Percentiles rank a stretch among this genome's conserved stretches.
phyloP scores from a whole-genome alignment of 64 coral and sea anemone genomes.

The Montipora sp. region DNA sequence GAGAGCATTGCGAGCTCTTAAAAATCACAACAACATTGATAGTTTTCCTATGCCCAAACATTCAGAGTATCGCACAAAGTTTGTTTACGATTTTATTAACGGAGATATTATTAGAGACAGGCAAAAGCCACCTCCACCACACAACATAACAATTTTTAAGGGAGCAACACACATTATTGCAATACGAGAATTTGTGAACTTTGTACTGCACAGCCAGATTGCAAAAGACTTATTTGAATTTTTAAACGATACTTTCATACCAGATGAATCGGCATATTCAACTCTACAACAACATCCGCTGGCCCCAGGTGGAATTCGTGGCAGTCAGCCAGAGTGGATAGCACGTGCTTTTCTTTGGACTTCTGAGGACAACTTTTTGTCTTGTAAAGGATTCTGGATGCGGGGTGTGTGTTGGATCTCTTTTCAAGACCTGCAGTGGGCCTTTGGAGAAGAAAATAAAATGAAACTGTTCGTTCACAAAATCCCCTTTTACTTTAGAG shows the following conservation, averaged over 20 bases:
- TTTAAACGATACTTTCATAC: neutral
- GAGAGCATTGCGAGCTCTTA: neutral
- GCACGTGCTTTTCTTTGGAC: neutral
- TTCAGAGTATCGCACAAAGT: neutral
- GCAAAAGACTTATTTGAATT: constrained; percentile 4
- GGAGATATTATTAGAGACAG: neutral
- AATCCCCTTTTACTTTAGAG: neutral
- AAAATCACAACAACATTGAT: constrained; percentile 15
- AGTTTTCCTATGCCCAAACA: neutral
- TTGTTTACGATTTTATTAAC: neutral
- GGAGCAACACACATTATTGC: no score
- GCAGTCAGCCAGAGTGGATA: neutral
- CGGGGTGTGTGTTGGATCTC: constrained; percentile 7
- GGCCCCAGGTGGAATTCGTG: constrained; percentile 12
- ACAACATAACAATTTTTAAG: no score
- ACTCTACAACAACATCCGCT: neutral
- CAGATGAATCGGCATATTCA: constrained; percentile 13
- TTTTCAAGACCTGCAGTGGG: neutral
- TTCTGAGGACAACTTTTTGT: no score
- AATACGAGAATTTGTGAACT: constrained; percentile 7
- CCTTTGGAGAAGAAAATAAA: no score
- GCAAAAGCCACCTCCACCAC: constrained; percentile 13
- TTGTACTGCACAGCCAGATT: neutral
- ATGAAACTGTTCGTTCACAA: no score
- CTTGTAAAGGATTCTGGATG: neutral